Base-by-base conservation (phyloP, 2,797 vertebrate species). In the Vireo griseus region DNA sequence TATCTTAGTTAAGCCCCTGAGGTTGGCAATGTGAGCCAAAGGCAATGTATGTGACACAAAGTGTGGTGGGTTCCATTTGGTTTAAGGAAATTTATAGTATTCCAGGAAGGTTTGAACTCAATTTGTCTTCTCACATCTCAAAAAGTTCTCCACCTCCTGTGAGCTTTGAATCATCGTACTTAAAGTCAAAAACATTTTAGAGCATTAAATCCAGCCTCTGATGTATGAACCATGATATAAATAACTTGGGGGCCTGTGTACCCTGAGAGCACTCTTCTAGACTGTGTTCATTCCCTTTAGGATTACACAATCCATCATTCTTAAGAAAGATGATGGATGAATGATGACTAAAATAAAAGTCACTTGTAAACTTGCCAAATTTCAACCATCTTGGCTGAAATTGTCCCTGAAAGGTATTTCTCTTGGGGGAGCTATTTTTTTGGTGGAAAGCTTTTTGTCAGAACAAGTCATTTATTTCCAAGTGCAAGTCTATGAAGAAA, bases 281-380 rank as follows among this genome's bases (percentile, higher is more conserved):
- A 84, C 69, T 86, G 16, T 75, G 48, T 91, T 94, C 91, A 69
- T 95, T 94, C 89, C 94, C 94, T 90, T 95, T 78, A 94, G 95
- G 69, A 95, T 96, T 96, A 89, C 84, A 82, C 79, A 94, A 81
- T 96, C 87, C 82, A 90, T 96, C 94, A 90, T 78, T 95, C 85
- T 88, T 91, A 73, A 71, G 83, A 93, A 94, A 74, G 84, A 95
- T 94, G 94, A 94, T 95, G 75, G 90, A 87, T 94, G 75, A 93
- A 92, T 93, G 78, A 93, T 93, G 88, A 93, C 78, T 94, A 71
- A 92, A 97, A 86, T 93, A 92, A 85, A 95, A 96, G 92, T 95
- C 94, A 92, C 93, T 97, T 97, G 95, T 87, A 94, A 95, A 74
- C 54, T 85, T 91, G 93, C 93, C 94, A 95, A 2, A 93, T 91